phyloP scores from a whole-genome alignment of 2,888 invertebrate species.

The Autographa pulchrina region DNA sequence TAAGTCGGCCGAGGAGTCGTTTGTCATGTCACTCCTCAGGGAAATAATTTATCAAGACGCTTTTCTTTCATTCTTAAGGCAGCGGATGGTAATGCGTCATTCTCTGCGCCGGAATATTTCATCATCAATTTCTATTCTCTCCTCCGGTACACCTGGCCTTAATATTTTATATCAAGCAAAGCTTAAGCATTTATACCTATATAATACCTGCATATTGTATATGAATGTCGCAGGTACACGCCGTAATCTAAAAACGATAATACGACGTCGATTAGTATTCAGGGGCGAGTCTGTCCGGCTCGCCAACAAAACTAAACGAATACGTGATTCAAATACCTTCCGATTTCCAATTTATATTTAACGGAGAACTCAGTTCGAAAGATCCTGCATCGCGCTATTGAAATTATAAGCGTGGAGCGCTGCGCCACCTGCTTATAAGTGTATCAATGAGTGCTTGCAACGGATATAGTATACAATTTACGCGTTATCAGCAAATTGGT shows the following conservation, averaged over 20 bases:
- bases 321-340: constrained; percentile 58
- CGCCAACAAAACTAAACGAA: constrained; percentile 58
- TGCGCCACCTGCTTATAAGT: constrained; percentile 9
- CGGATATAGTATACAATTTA: too few relatives aligned
- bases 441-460: not conserved
- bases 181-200: too few relatives aligned
- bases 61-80: constrained; percentile 27
- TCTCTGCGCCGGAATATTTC: constrained; percentile 28
- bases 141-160: not conserved
- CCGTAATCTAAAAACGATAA: constrained; percentile 40
- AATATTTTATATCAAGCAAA: not conserved
- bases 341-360: constrained; percentile 41
- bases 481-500: too few relatives aligned
- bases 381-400: constrained; percentile 26
- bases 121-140: constrained; percentile 26
- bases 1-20: constrained; percentile 39
- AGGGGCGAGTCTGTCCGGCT: constrained; percentile 22
- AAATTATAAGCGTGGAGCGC: constrained; percentile 15
- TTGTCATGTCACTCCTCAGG: constrained; percentile 47
- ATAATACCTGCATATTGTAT: constrained; percentile 20
- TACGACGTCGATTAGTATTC: constrained; percentile 49
- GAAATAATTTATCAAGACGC: constrained; percentile 42
- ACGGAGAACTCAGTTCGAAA: constrained; percentile 20
- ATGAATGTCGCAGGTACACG: constrained; percentile 5
- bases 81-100: constrained; percentile 25